Base-by-base conservation (phyloP, 2,113 vertebrate species). In the Noturus placidus region DNA sequence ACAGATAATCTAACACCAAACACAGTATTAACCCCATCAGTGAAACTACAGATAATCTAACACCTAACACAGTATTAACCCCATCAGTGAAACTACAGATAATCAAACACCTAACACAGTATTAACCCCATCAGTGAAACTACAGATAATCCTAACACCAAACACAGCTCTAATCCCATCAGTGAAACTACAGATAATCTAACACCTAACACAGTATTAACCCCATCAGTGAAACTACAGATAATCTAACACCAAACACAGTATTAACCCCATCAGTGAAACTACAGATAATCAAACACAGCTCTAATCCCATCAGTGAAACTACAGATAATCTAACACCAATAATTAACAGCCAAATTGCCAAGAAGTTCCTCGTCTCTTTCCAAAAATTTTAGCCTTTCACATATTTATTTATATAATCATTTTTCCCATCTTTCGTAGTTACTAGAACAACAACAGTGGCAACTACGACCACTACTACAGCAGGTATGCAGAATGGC, bases 161-260 rank as follows among this genome's bases (percentile, higher is more conserved):
- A 22, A 14, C 25, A 79, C 61, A 69, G 4, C 9, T 33, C 2
- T 20, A 72, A 38, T 10, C 69, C 2, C 17, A 8, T 96, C 7
- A 88, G 95, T 0, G 96, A 97, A 89, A 93, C 95, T 74, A 99
- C 98, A 3, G 92, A 97, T 98, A 94, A 95, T 94, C 57, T 52
- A 19, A 38, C 67, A 69, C 13, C 76, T 56, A 14, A 25, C 5
- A n/a, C 33, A 35, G 5, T 19, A 54, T 1, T 42, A 42, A 42
- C 13, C 20, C 3, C 35, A 38, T 42, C 19, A 38, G 0, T 70
- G 85, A 61, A 20, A 22, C 25, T 20, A 1, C 42, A 61, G 4
- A 54, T 33, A 35, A 54, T n/a, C 25, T 14, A 67, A 80, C n/a
- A 52, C 20, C 69, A 13, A 25, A 15, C 27, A 80, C 63, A 70